These are phyloP conservation scores for Coturnix japonica DNA, from an alignment of 2,113 vertebrate genomes.

Conservation along the genomic window DNA sequence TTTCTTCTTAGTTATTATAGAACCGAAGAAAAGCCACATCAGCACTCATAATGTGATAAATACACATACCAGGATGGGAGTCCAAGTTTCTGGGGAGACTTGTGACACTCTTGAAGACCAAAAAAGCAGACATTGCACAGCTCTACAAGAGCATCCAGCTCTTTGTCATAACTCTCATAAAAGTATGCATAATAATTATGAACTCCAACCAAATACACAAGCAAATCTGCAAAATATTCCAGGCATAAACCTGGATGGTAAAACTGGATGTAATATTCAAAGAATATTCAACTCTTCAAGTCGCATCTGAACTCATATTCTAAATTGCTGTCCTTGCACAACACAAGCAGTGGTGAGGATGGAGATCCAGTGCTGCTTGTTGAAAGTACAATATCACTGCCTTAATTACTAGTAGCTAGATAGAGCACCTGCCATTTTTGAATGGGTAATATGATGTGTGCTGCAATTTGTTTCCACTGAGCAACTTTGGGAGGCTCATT, in stretches of 20 bases:
- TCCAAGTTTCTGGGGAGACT: background rate
- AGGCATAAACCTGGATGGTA: background rate
- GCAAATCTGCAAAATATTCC: background rate
- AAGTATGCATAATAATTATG: background rate
- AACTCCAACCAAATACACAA: background rate
- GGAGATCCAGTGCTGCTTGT: background rate
- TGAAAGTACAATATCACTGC: background rate
- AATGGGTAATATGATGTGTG: background rate
- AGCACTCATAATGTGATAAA: background rate
- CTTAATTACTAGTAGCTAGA: background rate
- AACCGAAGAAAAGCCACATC: background rate
- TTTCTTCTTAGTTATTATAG: background rate
- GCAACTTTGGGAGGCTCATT: background rate
- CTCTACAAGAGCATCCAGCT: background rate
- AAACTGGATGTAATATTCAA: background rate
- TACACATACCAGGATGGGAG: accelerated
- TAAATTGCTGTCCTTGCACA: background rate
- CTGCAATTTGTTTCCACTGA: background rate
- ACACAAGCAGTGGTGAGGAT: background rate
- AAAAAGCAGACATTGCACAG: too few relatives aligned
- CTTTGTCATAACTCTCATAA: background rate
- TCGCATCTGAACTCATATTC: background rate
- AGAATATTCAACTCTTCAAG: background rate
- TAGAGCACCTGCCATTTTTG: background rate
- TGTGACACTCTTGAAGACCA: background rate